These are phyloP conservation scores for Alouatta caraya DNA, from an alignment of 2,797 vertebrate species.

Conservation along the genomic window DNA sequence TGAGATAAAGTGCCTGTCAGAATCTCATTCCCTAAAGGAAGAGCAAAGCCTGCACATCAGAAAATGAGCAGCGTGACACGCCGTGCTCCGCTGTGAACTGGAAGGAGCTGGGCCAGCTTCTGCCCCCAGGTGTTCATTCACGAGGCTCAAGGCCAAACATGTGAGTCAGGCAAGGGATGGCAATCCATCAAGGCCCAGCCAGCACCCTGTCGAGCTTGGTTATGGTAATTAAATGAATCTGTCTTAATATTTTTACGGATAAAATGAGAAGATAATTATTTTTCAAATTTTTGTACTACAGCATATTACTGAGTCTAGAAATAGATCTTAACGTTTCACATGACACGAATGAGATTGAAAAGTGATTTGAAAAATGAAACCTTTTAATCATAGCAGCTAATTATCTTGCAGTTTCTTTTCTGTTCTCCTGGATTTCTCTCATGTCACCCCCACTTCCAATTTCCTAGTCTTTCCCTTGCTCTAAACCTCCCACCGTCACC, in stretches of 20 bases:
- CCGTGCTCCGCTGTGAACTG: accelerated
- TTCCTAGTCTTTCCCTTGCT: conserved; percentile 28
- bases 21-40: conserved; percentile 32
- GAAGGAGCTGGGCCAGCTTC: neutral
- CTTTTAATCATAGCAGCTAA: conserved; percentile 54
- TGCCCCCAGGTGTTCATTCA: neutral
- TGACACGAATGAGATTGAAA: conserved; percentile 48
- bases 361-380: conserved; percentile 43
- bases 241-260: conserved; percentile 61
- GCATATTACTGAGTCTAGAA: conserved; percentile 42
- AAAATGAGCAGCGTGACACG: neutral
- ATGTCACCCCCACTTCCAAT: neutral
- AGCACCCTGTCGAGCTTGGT: neutral
- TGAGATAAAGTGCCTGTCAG: conserved; percentile 56
- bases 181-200: neutral
- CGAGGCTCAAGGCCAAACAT: neutral
- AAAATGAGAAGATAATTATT: conserved; percentile 43
- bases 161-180: neutral
- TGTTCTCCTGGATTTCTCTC: conserved; percentile 38
- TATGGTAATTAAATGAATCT: conserved; percentile 40
- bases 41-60: neutral
- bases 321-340: conserved; percentile 53
- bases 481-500: neutral
- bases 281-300: conserved; percentile 24
- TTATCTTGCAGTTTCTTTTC: conserved; percentile 51